Percentiles rank a stretch among this genome's conserved stretches.
These are phyloP conservation scores for Stenolophus ochropezus DNA, from an alignment of 2,888 invertebrate species.

Conservation along the genomic window DNA sequence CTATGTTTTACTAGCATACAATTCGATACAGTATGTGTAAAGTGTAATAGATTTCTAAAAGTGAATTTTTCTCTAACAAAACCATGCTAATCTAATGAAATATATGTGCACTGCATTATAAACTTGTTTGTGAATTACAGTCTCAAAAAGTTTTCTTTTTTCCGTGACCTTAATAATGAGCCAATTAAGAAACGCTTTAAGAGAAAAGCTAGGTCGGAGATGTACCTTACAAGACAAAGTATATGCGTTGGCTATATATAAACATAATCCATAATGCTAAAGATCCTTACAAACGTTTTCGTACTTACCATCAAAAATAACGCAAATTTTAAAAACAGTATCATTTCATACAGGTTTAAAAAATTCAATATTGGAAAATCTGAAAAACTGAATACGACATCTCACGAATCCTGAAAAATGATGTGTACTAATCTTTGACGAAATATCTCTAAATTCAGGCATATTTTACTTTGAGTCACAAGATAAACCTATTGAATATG, in stretches of 20 bases:
- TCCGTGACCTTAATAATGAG: not conserved
- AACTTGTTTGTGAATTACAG: no score
- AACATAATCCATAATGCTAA: not conserved
- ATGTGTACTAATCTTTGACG: not conserved
- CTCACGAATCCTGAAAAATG: not conserved
- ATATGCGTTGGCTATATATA: not conserved
- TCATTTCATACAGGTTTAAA: not conserved
- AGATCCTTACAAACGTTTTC: not conserved
- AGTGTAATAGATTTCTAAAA: no score
- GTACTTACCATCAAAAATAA: not conserved
- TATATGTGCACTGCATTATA: no score
- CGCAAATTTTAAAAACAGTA: not conserved
- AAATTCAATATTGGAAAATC: not conserved
- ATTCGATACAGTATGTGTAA: no score
- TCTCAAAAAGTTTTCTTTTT: no score
- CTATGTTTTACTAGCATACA: no score
- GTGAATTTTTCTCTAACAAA: no score
- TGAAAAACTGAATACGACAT: not conserved
- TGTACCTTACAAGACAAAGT: not conserved
- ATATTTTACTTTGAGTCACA: not conserved
- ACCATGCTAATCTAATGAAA: no score
- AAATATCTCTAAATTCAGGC: not conserved
- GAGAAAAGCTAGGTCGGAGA: not conserved
- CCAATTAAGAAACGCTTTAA: not conserved
- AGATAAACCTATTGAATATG: slow-evolving; percentile 60